Percentiles rank a stretch among this genome's conserved stretches.
Conservation (phyloP, 2,888 invertebrate species). For the Baronia brevicornis region DNA sequence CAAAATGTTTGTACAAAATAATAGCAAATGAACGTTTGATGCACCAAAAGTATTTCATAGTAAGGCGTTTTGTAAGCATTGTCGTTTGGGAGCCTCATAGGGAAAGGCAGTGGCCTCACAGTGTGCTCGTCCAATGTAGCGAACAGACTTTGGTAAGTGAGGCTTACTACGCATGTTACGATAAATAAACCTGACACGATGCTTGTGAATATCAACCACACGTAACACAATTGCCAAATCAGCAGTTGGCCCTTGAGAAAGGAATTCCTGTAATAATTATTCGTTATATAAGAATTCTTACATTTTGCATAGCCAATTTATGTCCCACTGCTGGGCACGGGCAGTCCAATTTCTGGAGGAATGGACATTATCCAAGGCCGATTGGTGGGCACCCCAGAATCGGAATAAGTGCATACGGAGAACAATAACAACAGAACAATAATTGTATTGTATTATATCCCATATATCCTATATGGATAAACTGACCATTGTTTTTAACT, state of each 20-base stretch:
- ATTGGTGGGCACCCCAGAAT: no score
- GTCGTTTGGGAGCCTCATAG: slow-evolving; percentile 48
- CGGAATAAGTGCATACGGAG: no score
- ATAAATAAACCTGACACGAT: slow-evolving; percentile 26
- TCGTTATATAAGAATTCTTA: background rate
- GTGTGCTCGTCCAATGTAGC: slow-evolving; percentile 36
- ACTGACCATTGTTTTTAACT: no score
- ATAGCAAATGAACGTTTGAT: slow-evolving; percentile 24
- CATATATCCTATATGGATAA: no score
- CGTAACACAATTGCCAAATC: slow-evolving; percentile 42
- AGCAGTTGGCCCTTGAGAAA: slow-evolving; percentile 44
- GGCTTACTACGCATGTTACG: slow-evolving; percentile 24
- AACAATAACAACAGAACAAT: no score
- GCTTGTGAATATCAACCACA: slow-evolving; percentile 32
- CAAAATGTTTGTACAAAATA: slow-evolving; percentile 34
- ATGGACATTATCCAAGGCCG: no score
- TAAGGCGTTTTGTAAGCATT: slow-evolving; percentile 49
- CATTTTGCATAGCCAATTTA: background rate
- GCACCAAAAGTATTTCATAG: slow-evolving; percentile 43
- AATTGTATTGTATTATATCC: no score
- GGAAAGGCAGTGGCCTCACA: slow-evolving; percentile 41
- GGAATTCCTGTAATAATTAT: slow-evolving; percentile 34
- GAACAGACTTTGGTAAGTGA: slow-evolving; percentile 39
- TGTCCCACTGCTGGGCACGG: background rate
- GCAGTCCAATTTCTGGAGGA: background rate